A percentile compares a stretch with the other conserved stretches of the same genome.
phyloP scores from a whole-genome alignment of 2,888 invertebrate genomes.

The Acanthosepion pharaonis region DNA sequence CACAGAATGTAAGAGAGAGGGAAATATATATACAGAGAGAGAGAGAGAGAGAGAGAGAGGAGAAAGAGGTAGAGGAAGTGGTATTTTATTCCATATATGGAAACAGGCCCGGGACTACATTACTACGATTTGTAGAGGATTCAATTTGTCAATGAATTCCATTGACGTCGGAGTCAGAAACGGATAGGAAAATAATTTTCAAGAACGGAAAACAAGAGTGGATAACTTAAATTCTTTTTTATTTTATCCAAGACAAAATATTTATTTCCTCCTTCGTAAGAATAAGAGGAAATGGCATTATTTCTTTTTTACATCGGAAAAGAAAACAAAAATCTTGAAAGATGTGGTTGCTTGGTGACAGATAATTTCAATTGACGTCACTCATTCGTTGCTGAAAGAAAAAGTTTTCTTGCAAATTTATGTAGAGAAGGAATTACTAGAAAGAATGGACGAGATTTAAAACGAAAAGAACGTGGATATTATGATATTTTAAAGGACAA shows the following conservation, averaged over 20 bases:
- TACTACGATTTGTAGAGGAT: background rate
- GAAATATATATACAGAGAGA: background rate
- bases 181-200: background rate
- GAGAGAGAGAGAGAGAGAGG: background rate
- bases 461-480: background rate
- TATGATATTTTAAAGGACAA: background rate
- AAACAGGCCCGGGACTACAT: background rate
- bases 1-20: background rate
- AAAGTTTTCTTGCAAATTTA: background rate
- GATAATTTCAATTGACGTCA: background rate
- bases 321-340: background rate
- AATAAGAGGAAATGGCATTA: background rate
- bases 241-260: constrained; percentile 4
- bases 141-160: constrained; percentile 25
- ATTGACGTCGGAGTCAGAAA: background rate
- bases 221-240: constrained; percentile 14
- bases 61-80: background rate
- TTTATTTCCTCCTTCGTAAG: background rate
- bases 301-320: background rate
- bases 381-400: background rate
- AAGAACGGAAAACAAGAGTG: constrained; percentile 34
- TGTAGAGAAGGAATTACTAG: background rate
- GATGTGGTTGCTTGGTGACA: background rate
- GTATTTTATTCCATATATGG: constrained; percentile 46
- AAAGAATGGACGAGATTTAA: background rate